These are phyloP conservation scores for Anastrepha ludens DNA, from an alignment of 1,140 invertebrate species.

Conservation along the genomic window DNA sequence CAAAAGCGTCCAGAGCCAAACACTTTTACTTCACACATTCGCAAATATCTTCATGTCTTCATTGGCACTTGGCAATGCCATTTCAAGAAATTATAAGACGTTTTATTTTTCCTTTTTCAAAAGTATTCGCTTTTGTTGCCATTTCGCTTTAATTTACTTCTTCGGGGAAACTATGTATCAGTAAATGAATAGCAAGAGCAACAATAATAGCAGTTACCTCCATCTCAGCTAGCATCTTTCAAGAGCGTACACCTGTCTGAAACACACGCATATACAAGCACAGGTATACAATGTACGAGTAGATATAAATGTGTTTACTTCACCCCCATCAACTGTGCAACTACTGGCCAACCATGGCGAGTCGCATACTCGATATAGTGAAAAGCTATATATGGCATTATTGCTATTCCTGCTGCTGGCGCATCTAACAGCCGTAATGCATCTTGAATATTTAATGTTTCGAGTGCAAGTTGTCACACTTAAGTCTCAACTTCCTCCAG, in stretches of 20 bases:
- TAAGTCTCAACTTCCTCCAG: not conserved
- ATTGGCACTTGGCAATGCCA: slow-evolving; percentile 5
- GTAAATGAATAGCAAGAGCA: not conserved
- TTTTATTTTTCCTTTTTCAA: not conserved
- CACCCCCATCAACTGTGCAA: not conserved
- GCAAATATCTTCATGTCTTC: not conserved
- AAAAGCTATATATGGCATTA: not conserved
- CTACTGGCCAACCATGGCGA: not conserved
- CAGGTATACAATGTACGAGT: not conserved
- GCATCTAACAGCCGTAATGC: slow-evolving; percentile 45
- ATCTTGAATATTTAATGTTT: slow-evolving; percentile 17
- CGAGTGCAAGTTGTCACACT: not conserved
- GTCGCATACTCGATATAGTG: not conserved
- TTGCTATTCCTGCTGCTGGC: not conserved
- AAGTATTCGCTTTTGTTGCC: not conserved
- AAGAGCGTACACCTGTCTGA: not conserved
- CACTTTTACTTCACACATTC: slow-evolving; percentile 35
- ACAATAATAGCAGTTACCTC: not conserved
- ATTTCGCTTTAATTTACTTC: slow-evolving; percentile 27
- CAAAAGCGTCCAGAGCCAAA: slow-evolving; percentile 1
- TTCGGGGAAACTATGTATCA: not conserved
- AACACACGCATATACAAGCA: not conserved
- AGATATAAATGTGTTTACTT: not conserved
- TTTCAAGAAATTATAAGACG: slow-evolving; percentile 18
- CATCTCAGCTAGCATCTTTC: slow-evolving; percentile 8